Evolutionary conservation across 2,888 invertebrate genomes (phyloP), one percentile per base, ranked within the genome.

Genomic region (Drosophila nigricruria): DNA sequence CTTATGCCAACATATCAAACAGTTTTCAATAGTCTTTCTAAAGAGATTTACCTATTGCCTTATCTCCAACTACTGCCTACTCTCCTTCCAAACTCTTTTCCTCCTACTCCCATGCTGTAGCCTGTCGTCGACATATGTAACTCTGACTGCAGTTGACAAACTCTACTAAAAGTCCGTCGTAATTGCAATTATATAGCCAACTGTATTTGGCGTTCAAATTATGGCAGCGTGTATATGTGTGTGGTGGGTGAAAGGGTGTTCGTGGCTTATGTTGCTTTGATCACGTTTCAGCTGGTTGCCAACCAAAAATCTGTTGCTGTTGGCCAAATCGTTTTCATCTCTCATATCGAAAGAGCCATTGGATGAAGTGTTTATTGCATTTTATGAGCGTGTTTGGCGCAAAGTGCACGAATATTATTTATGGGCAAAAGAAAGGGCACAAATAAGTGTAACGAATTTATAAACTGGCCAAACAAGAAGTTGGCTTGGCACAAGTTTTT

Each of bases 301-400:
- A 20, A 9, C 14, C 23, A 8, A 20, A 20, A 50, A 50, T 32
- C 34, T 50, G 32, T 50, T 50, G 32, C 32, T 20, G 20, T 74
- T 76, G 50, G 32, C 50, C 32, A 62, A 43, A 56, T 61, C 43
- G 66, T 67, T 32, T 49, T 62, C 34, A 23, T 61, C 40, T 61
- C 40, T 34, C 38, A 56, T 43, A 58, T 63, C 63, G 73, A 73
- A 71, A 74, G 71, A 73, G 80, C 80, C 50, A 52, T 34, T 34
- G 23, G 18, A 81, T 79, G 77, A 81, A 82, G 81, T 82, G 82
- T 82, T 82, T 81, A 82, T 82, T 82, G 83, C 77, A 73, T 82
- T 53, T 53, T 23, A 53, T 58, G 50, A 42, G 61, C 43, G 54
- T 40, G 69, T 71, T 71, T 45, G 45, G 45, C 25, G 16, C 45